phyloP scores from a whole-genome alignment of 2,797 vertebrate species.

The Notoglanidium macrostoma region DNA sequence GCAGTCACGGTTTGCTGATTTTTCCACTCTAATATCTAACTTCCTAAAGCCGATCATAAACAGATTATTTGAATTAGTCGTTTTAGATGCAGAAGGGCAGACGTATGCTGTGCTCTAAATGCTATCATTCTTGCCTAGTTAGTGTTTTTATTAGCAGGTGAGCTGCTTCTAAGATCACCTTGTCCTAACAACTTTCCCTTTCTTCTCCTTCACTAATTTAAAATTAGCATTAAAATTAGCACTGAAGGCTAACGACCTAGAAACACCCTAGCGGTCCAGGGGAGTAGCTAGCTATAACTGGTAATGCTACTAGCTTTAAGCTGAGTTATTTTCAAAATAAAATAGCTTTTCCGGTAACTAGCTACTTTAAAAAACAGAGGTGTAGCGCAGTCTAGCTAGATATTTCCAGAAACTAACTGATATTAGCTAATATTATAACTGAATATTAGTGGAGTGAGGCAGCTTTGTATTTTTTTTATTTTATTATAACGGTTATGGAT shows the following conservation, averaged over 20 bases:
- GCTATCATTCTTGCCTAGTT: not conserved
- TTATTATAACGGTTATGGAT: not conserved
- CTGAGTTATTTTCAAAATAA: not conserved
- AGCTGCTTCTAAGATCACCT: too few species aligned
- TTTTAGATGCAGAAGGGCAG: not conserved
- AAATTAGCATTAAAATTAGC: not conserved
- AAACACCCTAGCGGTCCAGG: not conserved
- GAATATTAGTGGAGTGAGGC: not conserved
- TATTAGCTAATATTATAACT: too few species aligned
- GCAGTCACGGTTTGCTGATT: slow-evolving; percentile 8
- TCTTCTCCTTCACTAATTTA: not conserved
- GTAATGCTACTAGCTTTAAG: not conserved
- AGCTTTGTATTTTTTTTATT: not conserved
- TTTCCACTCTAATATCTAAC: not conserved
- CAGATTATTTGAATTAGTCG: not conserved
- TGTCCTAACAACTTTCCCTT: not conserved
- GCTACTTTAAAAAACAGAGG: not conserved
- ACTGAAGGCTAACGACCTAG: not conserved
- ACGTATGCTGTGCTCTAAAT: not conserved
- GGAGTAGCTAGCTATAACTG: not conserved
- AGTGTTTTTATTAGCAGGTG: too few species aligned
- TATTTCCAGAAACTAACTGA: not conserved
- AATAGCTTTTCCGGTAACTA: not conserved
- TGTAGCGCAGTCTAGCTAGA: not conserved
- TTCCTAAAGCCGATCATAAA: not conserved